phyloP scores from a whole-genome alignment of 23 tunicate species.

The Oikopleura dioica region DNA sequence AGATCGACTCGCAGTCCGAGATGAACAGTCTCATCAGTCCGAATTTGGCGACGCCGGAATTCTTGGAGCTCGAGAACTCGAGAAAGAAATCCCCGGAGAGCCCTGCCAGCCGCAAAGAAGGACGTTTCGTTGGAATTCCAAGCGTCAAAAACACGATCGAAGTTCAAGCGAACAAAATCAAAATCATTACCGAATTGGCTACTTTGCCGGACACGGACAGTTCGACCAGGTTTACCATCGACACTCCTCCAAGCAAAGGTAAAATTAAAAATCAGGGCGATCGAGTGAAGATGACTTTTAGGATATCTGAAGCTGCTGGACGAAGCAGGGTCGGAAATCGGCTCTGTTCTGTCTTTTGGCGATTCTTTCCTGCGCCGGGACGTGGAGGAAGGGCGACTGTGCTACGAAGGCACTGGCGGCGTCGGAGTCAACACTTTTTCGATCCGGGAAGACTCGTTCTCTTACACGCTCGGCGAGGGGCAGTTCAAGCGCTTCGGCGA shows the following conservation, averaged over 20 bases:
- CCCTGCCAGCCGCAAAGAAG: too few relatives aligned
- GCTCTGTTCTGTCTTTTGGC: background rate
- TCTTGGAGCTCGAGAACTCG: too few relatives aligned
- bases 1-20: too few relatives aligned
- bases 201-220: background rate
- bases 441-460: slow-evolving; percentile 6
- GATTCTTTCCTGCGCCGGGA: background rate
- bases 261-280: too few relatives aligned
- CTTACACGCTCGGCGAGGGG: background rate
- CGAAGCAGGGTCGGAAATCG: background rate
- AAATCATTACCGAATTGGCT: slow-evolving; percentile 4
- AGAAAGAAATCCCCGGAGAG: too few relatives aligned
- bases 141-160: background rate
- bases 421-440: background rate
- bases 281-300: too few relatives aligned
- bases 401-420: background rate
- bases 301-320: background rate
- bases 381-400: background rate
- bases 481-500: background rate
- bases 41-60: too few relatives aligned
- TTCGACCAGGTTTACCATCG: background rate
- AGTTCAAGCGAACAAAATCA: background rate
- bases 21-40: too few relatives aligned
- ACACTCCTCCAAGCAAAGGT: background rate
- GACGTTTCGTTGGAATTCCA: background rate